These are phyloP conservation scores for Thinocorus orbignyianus DNA, from an alignment of 2,113 vertebrate species.

Conservation along the genomic window DNA sequence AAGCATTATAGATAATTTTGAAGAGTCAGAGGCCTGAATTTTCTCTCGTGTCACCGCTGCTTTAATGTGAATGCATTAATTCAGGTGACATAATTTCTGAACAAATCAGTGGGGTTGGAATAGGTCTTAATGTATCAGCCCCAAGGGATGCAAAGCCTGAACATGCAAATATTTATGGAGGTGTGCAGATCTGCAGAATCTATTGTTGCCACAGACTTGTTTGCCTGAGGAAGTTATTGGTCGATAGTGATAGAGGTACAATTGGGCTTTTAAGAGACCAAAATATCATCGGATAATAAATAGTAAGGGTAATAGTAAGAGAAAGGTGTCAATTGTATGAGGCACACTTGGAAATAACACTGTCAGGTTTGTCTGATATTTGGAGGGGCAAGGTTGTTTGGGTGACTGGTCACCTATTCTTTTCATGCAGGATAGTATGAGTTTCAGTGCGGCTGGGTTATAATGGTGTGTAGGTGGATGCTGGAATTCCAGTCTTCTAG, in stretches of 20 bases:
- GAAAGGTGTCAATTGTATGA: neutral
- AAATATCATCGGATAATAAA: neutral
- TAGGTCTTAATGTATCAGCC: neutral
- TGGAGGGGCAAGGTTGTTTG: neutral
- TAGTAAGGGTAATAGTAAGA: neutral
- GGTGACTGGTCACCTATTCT: neutral
- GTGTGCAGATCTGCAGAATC: neutral
- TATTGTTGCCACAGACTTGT: neutral
- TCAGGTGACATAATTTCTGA: neutral
- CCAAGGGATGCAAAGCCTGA: neutral
- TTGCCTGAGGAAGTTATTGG: neutral
- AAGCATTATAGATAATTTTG: neutral
- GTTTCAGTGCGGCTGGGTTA: neutral
- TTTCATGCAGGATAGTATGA: neutral
- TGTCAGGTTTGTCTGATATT: neutral
- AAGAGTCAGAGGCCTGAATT: neutral
- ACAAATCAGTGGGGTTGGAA: neutral
- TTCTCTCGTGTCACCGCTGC: neutral
- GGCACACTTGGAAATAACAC: neutral
- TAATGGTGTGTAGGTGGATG: neutral
- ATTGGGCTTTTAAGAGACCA: neutral
- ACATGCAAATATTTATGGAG: neutral
- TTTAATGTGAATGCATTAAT: neutral
- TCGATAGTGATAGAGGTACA: neutral
- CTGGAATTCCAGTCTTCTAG: neutral